Evolutionary conservation across 2,888 invertebrate species (phyloP).

Genomic region (Scrobipalpa costella): DNA sequence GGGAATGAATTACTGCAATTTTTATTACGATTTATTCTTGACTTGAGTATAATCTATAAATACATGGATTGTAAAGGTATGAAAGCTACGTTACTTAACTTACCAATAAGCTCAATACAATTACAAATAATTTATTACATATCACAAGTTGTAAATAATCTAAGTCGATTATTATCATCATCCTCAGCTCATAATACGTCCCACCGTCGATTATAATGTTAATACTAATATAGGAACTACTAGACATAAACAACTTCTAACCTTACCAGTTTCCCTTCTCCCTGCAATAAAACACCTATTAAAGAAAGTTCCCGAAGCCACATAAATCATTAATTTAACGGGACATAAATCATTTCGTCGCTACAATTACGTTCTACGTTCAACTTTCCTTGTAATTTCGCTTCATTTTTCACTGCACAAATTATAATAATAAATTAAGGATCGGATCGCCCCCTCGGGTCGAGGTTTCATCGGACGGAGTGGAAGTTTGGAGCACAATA

Average conservation of each 20-base stretch:
- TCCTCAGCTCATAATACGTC: too few species aligned
- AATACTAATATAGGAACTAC: background rate
- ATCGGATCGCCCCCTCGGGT: conserved; percentile 13
- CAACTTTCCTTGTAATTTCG: conserved; percentile 7
- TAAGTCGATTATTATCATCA: too few species aligned
- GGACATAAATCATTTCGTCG: conserved; percentile 11
- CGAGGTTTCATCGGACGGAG: conserved; percentile 5
- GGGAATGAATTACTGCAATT: too few species aligned
- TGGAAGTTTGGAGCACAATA: background rate
- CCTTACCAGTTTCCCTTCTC: background rate
- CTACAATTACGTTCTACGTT: conserved; percentile 3
- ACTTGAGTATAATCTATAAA: too few species aligned
- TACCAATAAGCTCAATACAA: too few species aligned
- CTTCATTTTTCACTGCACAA: conserved; percentile 15
- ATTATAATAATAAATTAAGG: conserved; percentile 18
- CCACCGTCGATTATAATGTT: too few species aligned
- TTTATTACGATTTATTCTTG: too few species aligned
- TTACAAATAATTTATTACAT: too few species aligned
- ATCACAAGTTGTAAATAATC: too few species aligned
- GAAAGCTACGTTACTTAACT: too few species aligned
- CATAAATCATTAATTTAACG: conserved; percentile 10
- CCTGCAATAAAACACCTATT: background rate
- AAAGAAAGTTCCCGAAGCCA: conserved; percentile 4
- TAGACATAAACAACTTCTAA: background rate
- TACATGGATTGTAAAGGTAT: too few species aligned